These are phyloP conservation scores for Xerus rutilus DNA, from an alignment of 2,797 vertebrate species.

Conservation along the genomic window DNA sequence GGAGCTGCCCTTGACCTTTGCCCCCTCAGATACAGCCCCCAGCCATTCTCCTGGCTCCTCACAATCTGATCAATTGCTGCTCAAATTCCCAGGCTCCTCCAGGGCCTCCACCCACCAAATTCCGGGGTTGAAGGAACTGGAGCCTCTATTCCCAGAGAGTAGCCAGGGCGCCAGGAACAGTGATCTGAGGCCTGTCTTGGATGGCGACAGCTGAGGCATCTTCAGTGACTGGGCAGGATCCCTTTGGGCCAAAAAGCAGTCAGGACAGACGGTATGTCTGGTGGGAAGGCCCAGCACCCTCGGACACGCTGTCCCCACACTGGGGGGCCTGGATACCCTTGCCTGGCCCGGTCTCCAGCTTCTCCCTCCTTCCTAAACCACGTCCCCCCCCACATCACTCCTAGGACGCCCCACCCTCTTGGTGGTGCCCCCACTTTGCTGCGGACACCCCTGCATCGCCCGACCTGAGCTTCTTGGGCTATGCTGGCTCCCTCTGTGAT, in stretches of 20 bases:
- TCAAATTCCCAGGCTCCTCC: not conserved
- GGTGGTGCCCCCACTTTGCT: rapidly evolving
- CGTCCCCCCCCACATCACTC: rapidly evolving
- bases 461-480: not conserved
- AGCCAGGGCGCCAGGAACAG: too few relatives aligned
- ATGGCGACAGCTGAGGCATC: not conserved
- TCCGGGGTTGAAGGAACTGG: not conserved
- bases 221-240: too few relatives aligned
- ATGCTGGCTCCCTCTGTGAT: not conserved
- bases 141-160: not conserved
- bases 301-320: too few relatives aligned
- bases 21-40: too few relatives aligned
- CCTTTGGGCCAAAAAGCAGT: not conserved
- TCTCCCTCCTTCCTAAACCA: not conserved
- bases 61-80: not conserved
- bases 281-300: not conserved
- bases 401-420: not conserved
- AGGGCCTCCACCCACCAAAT: not conserved
- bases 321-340: too few relatives aligned
- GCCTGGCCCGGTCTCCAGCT: rapidly evolving
- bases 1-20: not conserved
- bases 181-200: not conserved
- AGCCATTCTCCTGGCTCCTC: too few relatives aligned
- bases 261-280: not conserved
- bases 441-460: not conserved